Evolutionary conservation across 2,797 vertebrate species (phyloP).

Genomic region (Aldrovandia affinis): DNA sequence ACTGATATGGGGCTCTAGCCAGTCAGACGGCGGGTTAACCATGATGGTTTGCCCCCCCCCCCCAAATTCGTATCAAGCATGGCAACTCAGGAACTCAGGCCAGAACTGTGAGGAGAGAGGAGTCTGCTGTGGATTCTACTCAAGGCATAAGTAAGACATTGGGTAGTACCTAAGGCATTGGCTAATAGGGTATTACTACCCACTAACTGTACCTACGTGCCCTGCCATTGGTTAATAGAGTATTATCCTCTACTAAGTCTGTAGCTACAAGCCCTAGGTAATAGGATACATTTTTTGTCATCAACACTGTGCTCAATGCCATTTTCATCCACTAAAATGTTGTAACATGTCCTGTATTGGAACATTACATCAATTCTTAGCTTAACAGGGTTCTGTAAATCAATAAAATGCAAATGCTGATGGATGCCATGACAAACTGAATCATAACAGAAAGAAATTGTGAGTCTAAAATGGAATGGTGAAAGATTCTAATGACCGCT

Average conservation of each 20-base stretch:
- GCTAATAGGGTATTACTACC: no score
- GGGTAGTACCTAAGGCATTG: no score
- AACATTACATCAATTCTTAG: neutral
- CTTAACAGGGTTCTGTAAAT: neutral
- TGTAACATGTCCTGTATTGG: neutral
- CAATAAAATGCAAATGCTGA: neutral
- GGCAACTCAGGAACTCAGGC: no score
- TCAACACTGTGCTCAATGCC: neutral
- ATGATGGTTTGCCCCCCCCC: neutral
- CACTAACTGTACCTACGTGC: no score
- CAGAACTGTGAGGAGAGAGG: neutral
- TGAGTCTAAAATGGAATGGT: neutral
- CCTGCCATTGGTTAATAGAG: neutral
- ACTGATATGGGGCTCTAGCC: constrained; percentile 85
- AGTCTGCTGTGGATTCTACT: neutral
- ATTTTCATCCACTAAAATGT: neutral
- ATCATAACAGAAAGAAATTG: neutral
- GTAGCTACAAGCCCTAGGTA: neutral
- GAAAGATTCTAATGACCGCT: neutral
- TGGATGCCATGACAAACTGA: neutral
- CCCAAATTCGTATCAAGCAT: neutral
- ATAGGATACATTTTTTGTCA: neutral
- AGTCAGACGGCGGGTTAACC: constrained; percentile 62
- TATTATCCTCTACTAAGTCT: neutral
- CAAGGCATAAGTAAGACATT: no score